Evolutionary conservation across 2,113 vertebrate genomes (phyloP), one percentile per base, ranked within the genome.

Genomic region (Coturnix japonica): DNA sequence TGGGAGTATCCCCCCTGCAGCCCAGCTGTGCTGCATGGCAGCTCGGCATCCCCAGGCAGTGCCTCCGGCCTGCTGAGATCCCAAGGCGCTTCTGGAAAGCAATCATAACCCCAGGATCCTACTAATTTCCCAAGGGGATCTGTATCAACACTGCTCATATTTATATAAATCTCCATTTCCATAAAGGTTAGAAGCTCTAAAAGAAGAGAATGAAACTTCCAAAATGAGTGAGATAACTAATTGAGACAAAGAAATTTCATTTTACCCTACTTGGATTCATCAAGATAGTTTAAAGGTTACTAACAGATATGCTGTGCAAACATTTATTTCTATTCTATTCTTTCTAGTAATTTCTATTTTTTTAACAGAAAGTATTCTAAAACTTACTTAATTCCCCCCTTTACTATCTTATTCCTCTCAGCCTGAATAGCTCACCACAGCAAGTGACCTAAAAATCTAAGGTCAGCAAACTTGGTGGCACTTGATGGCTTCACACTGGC

Each of bases 11-110:
- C 61, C 61, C 49, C 30, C 31, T 53, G 35, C 8, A n/a, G 69
- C 6, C 2, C 15, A 18, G 59, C 37, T 82, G 25, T 18, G 0
- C 47, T 8, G 30, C 30, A 26, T 0, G 0, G 41, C 0, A 0
- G 22, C 14, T 82, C 35, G 43, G 19, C 22, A 7, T 31, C 49
- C 43, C 26, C 11, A 6, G 3, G 9, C 10, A 74, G 59, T 31
- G 53, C 2, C 31, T 39, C 7, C 47, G 35, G 11, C 8, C 6
- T 30, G 57, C 57, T 33, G 35, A 73, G 65, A 66, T 23, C 75
- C 77, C 37, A 37, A 54, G 41, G 1, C 33, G 31, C 12, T 88
- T 75, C 46, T 77, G 69, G 44, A 81, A 85, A 57, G n/a, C 26
- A 66, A 37, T 35, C 81, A 51, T 39, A 67, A 65, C 37, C 7